Conservation (phyloP, 2,113 vertebrate genomes). For the Uria aalge region DNA sequence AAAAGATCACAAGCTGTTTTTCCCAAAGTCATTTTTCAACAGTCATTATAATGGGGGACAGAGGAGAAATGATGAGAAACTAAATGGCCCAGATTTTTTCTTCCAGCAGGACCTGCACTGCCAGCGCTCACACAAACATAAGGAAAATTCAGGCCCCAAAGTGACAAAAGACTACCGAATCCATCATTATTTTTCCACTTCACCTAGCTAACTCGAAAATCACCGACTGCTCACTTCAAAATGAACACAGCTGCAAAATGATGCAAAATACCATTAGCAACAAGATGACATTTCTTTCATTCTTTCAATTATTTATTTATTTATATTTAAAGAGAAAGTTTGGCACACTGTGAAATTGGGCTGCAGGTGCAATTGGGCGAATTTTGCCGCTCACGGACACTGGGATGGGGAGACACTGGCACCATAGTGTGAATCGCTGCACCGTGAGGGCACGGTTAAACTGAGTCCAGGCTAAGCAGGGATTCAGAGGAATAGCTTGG, state of each 20-base stretch:
- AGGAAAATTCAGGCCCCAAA: slow-evolving; percentile 4
- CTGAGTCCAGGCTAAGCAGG: not conserved
- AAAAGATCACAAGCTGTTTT: not conserved
- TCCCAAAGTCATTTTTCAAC: not conserved
- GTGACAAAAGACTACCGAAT: slow-evolving; percentile 41
- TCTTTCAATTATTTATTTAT: not conserved
- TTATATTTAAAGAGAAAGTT: slow-evolving; percentile 3
- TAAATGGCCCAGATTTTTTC: not conserved
- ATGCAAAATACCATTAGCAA: not conserved
- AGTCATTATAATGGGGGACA: not conserved
- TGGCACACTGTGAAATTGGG: not conserved
- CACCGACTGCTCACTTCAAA: slow-evolving; percentile 38
- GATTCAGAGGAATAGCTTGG: not conserved
- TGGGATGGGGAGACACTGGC: not conserved
- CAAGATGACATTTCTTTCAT: not conserved
- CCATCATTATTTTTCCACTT: slow-evolving; percentile 71
- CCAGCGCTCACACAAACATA: not conserved
- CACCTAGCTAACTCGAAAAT: slow-evolving; percentile 54
- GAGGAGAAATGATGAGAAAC: not conserved
- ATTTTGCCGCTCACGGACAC: not conserved
- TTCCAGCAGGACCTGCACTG: not conserved
- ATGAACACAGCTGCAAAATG: slow-evolving; percentile 64
- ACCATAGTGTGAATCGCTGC: not conserved
- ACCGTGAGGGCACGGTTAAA: not conserved
- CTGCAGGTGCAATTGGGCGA: slow-evolving; percentile 56